Evolutionary conservation across 2,888 invertebrate genomes (phyloP), one percentile per base, ranked within the genome.

Genomic region (Lepas anatifera): DNA sequence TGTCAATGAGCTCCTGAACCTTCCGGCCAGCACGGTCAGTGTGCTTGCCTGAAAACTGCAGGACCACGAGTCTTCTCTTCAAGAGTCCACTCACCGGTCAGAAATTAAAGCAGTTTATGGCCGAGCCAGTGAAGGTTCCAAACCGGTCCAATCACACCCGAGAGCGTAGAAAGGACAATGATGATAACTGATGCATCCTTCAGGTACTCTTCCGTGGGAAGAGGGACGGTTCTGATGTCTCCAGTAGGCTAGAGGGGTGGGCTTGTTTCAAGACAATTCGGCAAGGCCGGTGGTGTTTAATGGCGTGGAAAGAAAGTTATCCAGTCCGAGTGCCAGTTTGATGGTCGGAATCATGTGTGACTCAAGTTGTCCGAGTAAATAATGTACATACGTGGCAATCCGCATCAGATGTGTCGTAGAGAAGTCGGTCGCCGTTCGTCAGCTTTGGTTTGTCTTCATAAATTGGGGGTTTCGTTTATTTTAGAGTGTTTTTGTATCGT

Each of bases 321-420:
- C 16, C 11, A 43, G 2, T 64, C 11, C 69, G 58, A 25, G 63
- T 29, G 22, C 63, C 52, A 29, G 50, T 41, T 29, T 52, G 52
- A 10, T 69, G 39, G 32, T 37, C 39, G 50, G 63, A 29, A n/a
- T 64, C 22, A 50, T 25, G n/a, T 76, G 74, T 7, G 79, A 74
- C 27, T 80, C 76, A 43, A 69, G 74, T 76, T 78, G 83, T 86
- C 85, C 83, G 43, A 3, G 8, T 18, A 43, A 18, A 43, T 16
- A 43, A 43, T 18, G 18, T 11, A 43, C 16, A 16, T 43, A 43
- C 18, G 11, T 43, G 10, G 4, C 8, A n/a, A n/a, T n/a, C 43
- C 2, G 10, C 4, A 43, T 18, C n/a, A n/a, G n/a, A n/a, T n/a
- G n/a, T n/a, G n/a, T n/a, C n/a, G n/a, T n/a, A n/a, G n/a, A n/a